phyloP scores from a whole-genome alignment of 2,797 vertebrate species.

The Fratercula arctica region DNA sequence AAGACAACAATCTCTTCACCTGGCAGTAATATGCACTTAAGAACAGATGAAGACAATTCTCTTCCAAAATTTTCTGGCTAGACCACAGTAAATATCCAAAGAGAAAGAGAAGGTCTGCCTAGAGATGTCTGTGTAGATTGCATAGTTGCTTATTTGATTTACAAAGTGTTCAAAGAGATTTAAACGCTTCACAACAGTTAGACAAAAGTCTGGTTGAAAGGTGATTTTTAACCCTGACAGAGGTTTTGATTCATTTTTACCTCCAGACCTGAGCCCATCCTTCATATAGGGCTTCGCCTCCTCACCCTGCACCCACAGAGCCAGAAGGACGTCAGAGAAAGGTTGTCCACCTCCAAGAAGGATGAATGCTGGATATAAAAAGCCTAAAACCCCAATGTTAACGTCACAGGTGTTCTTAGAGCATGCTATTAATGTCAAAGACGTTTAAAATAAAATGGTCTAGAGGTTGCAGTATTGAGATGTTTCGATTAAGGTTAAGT shows the following conservation, averaged over 20 bases:
- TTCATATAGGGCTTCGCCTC: neutral
- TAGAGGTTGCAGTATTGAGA: neutral
- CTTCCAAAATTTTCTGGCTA: constrained; percentile 43
- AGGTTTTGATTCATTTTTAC: neutral
- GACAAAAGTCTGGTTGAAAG: neutral
- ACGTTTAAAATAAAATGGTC: neutral
- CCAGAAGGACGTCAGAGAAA: neutral
- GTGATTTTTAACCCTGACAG: neutral
- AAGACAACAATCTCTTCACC: constrained; percentile 58
- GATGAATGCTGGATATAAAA: neutral
- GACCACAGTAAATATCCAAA: neutral
- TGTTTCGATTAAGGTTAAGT: constrained; percentile 30
- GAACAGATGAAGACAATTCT: neutral
- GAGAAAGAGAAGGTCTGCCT: neutral
- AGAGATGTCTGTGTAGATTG: neutral
- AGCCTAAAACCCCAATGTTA: neutral
- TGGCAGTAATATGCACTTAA: constrained; percentile 24
- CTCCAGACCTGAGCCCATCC: neutral
- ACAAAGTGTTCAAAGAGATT: neutral
- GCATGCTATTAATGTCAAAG: neutral
- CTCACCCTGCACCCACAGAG: neutral
- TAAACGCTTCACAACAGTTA: neutral
- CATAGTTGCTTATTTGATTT: neutral
- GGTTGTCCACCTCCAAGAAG: neutral
- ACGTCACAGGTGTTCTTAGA: neutral